Percentiles rank a stretch among this genome's conserved stretches.
Conservation (phyloP, 2,888 invertebrate genomes). For the Hypomecis atomaria region DNA sequence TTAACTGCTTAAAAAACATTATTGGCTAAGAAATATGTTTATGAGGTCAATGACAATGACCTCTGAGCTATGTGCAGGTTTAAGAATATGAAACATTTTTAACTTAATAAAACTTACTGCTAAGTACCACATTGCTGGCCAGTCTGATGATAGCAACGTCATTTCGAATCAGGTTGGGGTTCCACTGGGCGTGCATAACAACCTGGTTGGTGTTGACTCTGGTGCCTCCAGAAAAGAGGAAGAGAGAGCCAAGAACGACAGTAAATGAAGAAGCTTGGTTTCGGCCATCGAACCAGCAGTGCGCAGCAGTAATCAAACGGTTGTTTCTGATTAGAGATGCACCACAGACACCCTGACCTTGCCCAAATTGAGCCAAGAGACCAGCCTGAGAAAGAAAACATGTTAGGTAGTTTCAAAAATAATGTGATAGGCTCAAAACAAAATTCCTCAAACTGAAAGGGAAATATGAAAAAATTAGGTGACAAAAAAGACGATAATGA, state of each 20-base stretch:
- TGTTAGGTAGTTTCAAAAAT: neutral
- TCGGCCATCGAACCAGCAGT: slow-evolving; percentile 63
- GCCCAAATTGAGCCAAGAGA: slow-evolving; percentile 36
- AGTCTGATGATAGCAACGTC: slow-evolving; percentile 65
- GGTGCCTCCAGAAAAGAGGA: slow-evolving; percentile 60
- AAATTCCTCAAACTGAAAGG: no score
- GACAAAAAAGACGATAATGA: no score
- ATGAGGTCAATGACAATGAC: neutral
- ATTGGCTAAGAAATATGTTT: neutral
- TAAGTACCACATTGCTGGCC: no score
- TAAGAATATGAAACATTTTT: no score
- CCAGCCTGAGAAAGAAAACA: slow-evolving; percentile 49
- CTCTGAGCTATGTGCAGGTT: slow-evolving; percentile 26
- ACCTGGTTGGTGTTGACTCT: slow-evolving; percentile 51
- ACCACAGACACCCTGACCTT: slow-evolving; percentile 57
- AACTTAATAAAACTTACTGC: no score
- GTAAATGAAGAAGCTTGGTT: slow-evolving; percentile 55
- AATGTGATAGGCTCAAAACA: no score
- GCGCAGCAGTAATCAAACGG: slow-evolving; percentile 57
- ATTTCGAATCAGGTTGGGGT: slow-evolving; percentile 51
- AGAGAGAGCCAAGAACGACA: slow-evolving; percentile 60
- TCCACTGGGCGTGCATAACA: slow-evolving; percentile 56
- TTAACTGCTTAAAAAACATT: neutral
- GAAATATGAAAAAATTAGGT: no score
- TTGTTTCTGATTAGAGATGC: slow-evolving; percentile 51